Conservation (phyloP, 1,140 invertebrate species). For the Diorhabda sublineata region DNA sequence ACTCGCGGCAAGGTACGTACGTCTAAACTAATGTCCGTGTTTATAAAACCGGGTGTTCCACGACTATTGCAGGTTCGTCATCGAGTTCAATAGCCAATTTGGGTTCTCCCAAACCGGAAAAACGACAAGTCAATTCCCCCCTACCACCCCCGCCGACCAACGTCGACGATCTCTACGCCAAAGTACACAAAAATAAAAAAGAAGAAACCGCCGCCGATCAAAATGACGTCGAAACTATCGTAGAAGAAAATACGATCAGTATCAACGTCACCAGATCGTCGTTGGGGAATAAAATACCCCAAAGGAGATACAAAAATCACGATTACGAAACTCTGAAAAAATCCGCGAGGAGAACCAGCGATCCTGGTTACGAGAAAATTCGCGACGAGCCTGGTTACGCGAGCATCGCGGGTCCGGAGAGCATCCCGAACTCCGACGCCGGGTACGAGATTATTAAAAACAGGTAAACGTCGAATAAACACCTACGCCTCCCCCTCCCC, state of each 20-base stretch:
- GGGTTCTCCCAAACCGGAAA: conserved; percentile 78
- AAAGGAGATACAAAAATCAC: conserved; percentile 32
- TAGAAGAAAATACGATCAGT: conserved; percentile 4
- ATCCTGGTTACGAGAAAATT: conserved; percentile 63
- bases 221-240: conserved; percentile 6
- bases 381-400: conserved; percentile 46
- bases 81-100: conserved; percentile 71
- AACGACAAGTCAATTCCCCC: conserved; percentile 80
- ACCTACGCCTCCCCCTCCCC: no score
- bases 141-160: conserved; percentile 69
- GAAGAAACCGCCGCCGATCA: conserved; percentile 29
- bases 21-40: no score
- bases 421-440: conserved; percentile 56
- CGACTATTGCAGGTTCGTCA: conserved; percentile 59
- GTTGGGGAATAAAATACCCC: conserved; percentile 5
- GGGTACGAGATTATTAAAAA: conserved; percentile 56
- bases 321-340: conserved; percentile 44
- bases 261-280: neutral
- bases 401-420: conserved; percentile 53
- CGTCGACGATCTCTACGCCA: conserved; percentile 83
- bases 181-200: conserved; percentile 67
- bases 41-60: no score
- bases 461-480: conserved; percentile 18
- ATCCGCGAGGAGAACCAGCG: conserved; percentile 51
- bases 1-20: conserved; percentile 58